Evolutionary conservation across 2,113 vertebrate species (phyloP).

Genomic region (Brachyistius frenatus): DNA sequence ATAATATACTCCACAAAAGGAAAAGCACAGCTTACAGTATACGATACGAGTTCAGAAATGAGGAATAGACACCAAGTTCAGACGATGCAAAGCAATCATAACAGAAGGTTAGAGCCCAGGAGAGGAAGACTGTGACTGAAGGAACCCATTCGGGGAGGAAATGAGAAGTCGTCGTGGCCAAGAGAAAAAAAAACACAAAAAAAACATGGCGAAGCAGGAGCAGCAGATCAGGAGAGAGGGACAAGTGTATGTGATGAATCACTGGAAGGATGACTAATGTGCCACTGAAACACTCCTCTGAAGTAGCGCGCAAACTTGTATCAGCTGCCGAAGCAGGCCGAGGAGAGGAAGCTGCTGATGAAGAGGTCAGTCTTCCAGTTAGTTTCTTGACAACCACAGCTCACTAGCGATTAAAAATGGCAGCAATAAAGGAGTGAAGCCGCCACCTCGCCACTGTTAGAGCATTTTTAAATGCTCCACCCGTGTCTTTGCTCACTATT

Average conservation of each 20-base stretch:
- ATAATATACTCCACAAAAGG: neutral
- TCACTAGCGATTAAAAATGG: conserved; percentile 24
- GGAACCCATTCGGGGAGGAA: conserved; percentile 59
- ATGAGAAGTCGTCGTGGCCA: conserved; percentile 62
- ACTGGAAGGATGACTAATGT: conserved; percentile 56
- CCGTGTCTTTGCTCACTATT: conserved; percentile 24
- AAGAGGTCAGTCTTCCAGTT: conserved; percentile 17
- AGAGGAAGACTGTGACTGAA: conserved; percentile 51
- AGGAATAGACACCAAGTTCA: conserved; percentile 21
- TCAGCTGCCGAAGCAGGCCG: conserved; percentile 12
- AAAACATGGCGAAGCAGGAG: conserved; percentile 5
- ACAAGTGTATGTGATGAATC: conserved; percentile 55
- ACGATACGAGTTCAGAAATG: neutral
- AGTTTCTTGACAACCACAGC: conserved; percentile 6
- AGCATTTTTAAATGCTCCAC: neutral
- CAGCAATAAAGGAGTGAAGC: conserved; percentile 17
- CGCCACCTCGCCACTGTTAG: conserved; percentile 15
- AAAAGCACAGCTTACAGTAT: too few relatives aligned
- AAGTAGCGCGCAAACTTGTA: conserved; percentile 29
- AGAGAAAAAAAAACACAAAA: conserved; percentile 25
- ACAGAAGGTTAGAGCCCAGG: conserved; percentile 52
- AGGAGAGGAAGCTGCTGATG: conserved; percentile 33
- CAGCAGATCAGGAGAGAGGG: conserved; percentile 37
- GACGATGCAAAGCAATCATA: conserved; percentile 21
- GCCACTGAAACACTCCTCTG: conserved; percentile 41